These are phyloP conservation scores for Ardeotis arabs DNA, from an alignment of 2,113 vertebrate genomes.

Conservation along the genomic window DNA sequence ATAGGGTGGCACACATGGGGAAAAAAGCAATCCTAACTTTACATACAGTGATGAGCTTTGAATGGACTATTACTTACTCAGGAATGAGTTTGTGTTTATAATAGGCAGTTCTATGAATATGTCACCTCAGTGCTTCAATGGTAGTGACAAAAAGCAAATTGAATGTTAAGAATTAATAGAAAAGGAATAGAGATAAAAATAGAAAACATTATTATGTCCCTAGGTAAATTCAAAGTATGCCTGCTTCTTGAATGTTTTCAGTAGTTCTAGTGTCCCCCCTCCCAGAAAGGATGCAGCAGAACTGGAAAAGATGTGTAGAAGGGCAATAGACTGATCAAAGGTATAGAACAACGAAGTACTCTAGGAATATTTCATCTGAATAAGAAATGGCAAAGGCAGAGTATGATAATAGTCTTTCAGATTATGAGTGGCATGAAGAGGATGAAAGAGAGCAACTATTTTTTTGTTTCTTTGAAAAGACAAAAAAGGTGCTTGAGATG, in stretches of 20 bases:
- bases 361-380: conserved; percentile 24
- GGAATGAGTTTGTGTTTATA: conserved; percentile 36
- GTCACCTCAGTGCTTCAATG: neutral
- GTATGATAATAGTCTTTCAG: conserved; percentile 39
- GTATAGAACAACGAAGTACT: conserved; percentile 5
- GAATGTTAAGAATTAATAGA: conserved; percentile 34
- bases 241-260: neutral
- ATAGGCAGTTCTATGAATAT: neutral
- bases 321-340: conserved; percentile 34
- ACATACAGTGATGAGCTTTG: neutral
- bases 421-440: conserved; percentile 39
- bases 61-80: conserved; percentile 16
- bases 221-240: neutral
- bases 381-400: conserved; percentile 32
- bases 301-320: neutral
- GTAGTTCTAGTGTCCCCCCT: neutral
- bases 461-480: conserved; percentile 25
- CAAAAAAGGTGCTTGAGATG: neutral
- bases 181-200: conserved; percentile 25
- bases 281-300: neutral
- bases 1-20: neutral
- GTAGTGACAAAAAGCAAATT: conserved; percentile 31
- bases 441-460: conserved; percentile 29
- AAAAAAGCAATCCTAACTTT: conserved; percentile 11
- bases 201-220: neutral